Conservation (phyloP, 1,140 invertebrate genomes). For the Stegodyphus mimosarum region DNA sequence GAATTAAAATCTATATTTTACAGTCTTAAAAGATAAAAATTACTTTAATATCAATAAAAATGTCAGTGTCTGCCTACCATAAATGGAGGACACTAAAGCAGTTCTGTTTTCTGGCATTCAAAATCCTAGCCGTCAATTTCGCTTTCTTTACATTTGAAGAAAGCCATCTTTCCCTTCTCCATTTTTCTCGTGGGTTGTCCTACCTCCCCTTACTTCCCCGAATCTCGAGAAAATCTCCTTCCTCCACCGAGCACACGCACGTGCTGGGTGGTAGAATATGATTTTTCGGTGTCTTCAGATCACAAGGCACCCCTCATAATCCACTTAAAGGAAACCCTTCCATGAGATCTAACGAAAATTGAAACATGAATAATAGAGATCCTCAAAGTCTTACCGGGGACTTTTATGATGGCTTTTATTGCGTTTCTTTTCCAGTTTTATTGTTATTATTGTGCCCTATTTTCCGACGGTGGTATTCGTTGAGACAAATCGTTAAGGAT, state of each 20-base stretch:
- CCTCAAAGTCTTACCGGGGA: slow-evolving; percentile 33
- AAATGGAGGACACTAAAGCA: too few relatives aligned
- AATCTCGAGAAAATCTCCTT: too few relatives aligned
- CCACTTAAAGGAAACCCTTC: slow-evolving; percentile 16
- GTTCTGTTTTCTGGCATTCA: too few relatives aligned
- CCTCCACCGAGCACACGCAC: neutral
- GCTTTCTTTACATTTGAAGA: slow-evolving; percentile 16
- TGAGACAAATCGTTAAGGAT: slow-evolving; percentile 47
- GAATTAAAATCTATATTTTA: too few relatives aligned
- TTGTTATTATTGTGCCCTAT: slow-evolving; percentile 46
- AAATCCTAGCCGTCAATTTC: too few relatives aligned
- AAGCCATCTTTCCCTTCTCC: neutral
- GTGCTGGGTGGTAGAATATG: slow-evolving; percentile 2
- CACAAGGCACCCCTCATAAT: slow-evolving; percentile 26
- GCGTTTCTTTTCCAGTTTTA: slow-evolving; percentile 48
- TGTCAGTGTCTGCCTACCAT: too few relatives aligned
- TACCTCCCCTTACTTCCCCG: too few relatives aligned
- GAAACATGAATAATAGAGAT: slow-evolving; percentile 52
- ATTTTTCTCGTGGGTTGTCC: too few relatives aligned
- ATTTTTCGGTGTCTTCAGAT: slow-evolving; percentile 6
- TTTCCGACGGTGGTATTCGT: slow-evolving; percentile 9
- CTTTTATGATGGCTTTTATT: slow-evolving; percentile 54
- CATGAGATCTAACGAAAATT: slow-evolving; percentile 40
- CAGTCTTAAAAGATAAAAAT: too few relatives aligned
- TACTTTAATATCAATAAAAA: too few relatives aligned